Evolutionary conservation across 2,888 invertebrate genomes (phyloP).

Genomic region (Polylopha cassiicola): DNA sequence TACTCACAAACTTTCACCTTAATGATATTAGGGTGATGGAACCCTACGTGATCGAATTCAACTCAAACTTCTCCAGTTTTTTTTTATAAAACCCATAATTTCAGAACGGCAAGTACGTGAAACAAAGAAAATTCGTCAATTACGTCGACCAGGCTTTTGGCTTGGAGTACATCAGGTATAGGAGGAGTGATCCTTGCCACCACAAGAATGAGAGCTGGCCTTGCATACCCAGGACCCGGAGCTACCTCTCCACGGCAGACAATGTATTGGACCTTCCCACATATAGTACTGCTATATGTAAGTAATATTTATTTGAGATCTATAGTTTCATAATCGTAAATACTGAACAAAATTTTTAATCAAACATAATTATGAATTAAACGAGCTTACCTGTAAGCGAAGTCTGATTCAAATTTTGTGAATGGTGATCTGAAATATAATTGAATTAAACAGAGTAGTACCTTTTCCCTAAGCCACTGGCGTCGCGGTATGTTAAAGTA

Average conservation of each 20-base stretch:
- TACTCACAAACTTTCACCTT: background rate
- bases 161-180: slow-evolving; percentile 28
- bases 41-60: background rate
- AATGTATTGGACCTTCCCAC: slow-evolving; percentile 61
- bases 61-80: background rate
- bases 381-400: too few species aligned
- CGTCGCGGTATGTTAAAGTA: too few species aligned
- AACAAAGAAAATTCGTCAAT: slow-evolving; percentile 45
- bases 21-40: background rate
- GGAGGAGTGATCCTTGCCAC: slow-evolving; percentile 20
- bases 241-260: slow-evolving; percentile 52
- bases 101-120: slow-evolving; percentile 44
- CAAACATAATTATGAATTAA: background rate
- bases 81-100: slow-evolving; percentile 16
- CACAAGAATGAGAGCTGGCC: slow-evolving; percentile 48
- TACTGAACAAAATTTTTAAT: background rate
- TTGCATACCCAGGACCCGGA: slow-evolving; percentile 50
- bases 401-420: too few species aligned
- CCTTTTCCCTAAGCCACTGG: too few species aligned
- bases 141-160: slow-evolving; percentile 52
- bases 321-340: background rate
- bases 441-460: too few species aligned
- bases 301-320: slow-evolving; percentile 26
- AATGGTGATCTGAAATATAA: too few species aligned
- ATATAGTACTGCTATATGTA: slow-evolving; percentile 54